Evolutionary conservation across 2,888 invertebrate species (phyloP).

Genomic region (Arge pagana): DNA sequence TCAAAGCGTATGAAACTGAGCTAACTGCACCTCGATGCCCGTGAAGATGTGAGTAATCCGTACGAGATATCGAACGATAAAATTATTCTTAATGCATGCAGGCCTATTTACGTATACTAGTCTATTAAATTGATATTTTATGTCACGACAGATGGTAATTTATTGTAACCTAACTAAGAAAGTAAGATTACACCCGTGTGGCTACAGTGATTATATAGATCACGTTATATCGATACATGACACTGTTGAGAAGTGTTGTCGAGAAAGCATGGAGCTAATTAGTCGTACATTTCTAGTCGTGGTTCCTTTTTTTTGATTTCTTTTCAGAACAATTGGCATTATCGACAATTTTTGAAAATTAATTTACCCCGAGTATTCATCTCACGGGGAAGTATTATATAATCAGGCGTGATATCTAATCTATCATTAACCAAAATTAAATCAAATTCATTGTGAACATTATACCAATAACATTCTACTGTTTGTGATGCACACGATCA

Average conservation of each 20-base stretch:
- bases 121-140: constrained; percentile 54
- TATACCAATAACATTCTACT: too few relatives aligned
- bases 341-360: too few relatives aligned
- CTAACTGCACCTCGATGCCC: constrained; percentile 52
- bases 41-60: constrained; percentile 38
- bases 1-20: constrained; percentile 55
- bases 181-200: too few relatives aligned
- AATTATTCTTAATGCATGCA: constrained; percentile 43
- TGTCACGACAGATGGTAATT: constrained; percentile 36
- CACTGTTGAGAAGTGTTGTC: not conserved
- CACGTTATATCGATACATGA: too few relatives aligned
- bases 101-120: constrained; percentile 51
- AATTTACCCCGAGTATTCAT: too few relatives aligned
- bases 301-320: not conserved
- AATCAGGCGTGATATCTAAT: too few relatives aligned
- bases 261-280: constrained; percentile 7
- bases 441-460: too few relatives aligned
- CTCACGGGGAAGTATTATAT: too few relatives aligned
- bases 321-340: too few relatives aligned
- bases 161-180: constrained; percentile 23
- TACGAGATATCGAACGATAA: constrained; percentile 29
- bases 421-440: too few relatives aligned
- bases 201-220: too few relatives aligned
- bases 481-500: too few relatives aligned
- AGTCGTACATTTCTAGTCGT: not conserved